Conservation (phyloP, 2,888 invertebrate genomes). For the Atethmia centrago region DNA sequence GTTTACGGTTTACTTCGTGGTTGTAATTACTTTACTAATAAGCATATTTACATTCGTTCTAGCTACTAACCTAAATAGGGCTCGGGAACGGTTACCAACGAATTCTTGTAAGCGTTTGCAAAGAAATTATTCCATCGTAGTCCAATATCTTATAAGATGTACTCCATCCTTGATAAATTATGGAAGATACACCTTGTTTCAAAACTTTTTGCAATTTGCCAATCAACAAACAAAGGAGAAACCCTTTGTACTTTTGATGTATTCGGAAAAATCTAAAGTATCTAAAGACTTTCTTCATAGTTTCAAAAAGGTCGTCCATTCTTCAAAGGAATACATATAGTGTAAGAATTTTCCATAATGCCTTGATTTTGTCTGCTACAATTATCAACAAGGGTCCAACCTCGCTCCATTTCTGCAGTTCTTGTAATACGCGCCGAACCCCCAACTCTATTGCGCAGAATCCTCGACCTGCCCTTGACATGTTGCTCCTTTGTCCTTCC, state of each 20-base stretch:
- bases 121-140: background rate
- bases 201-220: background rate
- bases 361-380: constrained; percentile 15
- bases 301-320: background rate
- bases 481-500: constrained; percentile 84
- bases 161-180: constrained; percentile 3
- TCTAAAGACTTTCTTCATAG: background rate
- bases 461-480: constrained; percentile 89
- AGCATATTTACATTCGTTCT: constrained; percentile 38
- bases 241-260: constrained; percentile 7
- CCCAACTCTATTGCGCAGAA: constrained; percentile 83
- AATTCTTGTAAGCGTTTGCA: constrained; percentile 4
- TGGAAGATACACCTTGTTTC: constrained; percentile 3
- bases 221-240: constrained; percentile 7
- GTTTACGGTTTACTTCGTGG: constrained; percentile 40
- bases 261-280: background rate
- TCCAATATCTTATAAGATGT: background rate
- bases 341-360: constrained; percentile 11
- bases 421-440: constrained; percentile 64
- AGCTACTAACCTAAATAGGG: constrained; percentile 32
- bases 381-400: constrained; percentile 58
- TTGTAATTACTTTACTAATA: constrained; percentile 48
- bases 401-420: constrained; percentile 71
- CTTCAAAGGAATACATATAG: constrained; percentile 1
- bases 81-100: constrained; percentile 29